Conservation (phyloP, 2,113 vertebrate genomes). For the Archocentrus centrarchus region DNA sequence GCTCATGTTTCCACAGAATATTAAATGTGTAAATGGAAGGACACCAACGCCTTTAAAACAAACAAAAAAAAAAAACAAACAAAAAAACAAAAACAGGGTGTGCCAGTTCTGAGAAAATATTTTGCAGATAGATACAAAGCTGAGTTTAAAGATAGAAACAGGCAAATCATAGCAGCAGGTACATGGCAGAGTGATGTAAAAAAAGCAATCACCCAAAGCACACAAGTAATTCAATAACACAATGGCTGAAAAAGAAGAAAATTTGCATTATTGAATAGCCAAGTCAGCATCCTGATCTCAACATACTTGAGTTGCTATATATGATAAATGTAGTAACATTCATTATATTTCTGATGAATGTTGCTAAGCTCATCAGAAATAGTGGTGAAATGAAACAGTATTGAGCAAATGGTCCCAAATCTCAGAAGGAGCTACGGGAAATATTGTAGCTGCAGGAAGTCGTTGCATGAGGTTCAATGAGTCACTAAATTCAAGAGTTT, state of each 20-base stretch:
- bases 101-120: not conserved
- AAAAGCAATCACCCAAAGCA: not conserved
- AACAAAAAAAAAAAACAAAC: accelerated
- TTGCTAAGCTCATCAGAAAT: not conserved
- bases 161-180: not conserved
- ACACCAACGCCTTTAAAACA: not conserved
- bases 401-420: not conserved
- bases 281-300: not conserved
- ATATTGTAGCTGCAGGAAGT: not conserved
- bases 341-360: not conserved
- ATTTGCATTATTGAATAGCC: not conserved
- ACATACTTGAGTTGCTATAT: not conserved
- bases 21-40: not conserved
- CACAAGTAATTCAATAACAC: no score
- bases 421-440: not conserved
- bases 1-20: not conserved
- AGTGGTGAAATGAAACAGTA: not conserved
- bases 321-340: not conserved
- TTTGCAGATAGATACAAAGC: not conserved
- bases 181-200: no score
- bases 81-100: not conserved
- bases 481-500: not conserved
- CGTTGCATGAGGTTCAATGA: not conserved
- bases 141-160: not conserved
- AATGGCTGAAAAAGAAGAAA: not conserved